Evolutionary conservation across 2,113 vertebrate genomes (phyloP), one percentile per base, ranked within the genome.

Genomic region (Lasiurus cinereus): DNA sequence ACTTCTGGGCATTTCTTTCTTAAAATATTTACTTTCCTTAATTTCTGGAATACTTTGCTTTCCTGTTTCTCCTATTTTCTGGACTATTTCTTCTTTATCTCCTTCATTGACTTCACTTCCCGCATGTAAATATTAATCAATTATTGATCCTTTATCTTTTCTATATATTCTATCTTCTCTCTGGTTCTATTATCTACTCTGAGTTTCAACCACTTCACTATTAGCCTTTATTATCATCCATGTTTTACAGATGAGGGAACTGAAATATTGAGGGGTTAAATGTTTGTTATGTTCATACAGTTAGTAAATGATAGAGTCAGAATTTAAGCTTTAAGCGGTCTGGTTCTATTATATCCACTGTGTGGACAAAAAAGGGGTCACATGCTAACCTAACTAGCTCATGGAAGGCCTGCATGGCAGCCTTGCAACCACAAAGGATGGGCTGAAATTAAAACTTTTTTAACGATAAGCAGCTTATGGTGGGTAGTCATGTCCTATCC

Each of bases 51-150:
- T 56, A 90, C 24, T 93, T 90, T 74, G 15, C 27, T 82, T 74
- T 90, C 31, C 31, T 67, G 43, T 79, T 86, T 86, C 74, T 90
- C 39, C 54, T 87, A 39, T 89, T 95, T 83, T 64, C 85, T 84
- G 16, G 69, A 77, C 10, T 14, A 83, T 93, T 87, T 93, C 39
- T 87, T 80, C 59, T 59, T 22, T 27, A 12, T 52, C 59, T 89
- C 54, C 36, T 83, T 91, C 79, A 76, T 22, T 74, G 14, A 69
- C 2, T 69, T 39, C 8, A n/a, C 69, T 80, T 84, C 77, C 9
- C 36, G 11, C 3, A 82, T 64, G 48, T 22, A 95, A n/a, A 43
- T 9, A 73, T 48, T 90, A 95, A 86, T 79, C 64, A 84, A 64
- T 36, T 88, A 36, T 72, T 90, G 50, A 72, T 83, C 46, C 72